Conservation (phyloP, 1,140 invertebrate species). For the Drosophila tropicalis region DNA sequence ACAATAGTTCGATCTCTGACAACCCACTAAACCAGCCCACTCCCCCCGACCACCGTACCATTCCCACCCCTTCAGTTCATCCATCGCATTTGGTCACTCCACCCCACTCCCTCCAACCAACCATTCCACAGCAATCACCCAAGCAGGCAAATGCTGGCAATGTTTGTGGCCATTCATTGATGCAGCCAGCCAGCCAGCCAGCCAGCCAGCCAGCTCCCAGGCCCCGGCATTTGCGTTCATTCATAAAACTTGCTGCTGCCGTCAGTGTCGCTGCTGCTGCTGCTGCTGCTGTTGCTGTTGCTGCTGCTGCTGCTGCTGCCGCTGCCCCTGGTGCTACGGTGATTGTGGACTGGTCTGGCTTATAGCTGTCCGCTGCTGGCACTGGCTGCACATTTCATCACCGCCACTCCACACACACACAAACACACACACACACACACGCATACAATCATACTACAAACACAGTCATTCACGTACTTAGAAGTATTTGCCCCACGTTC, state of each 20-base stretch:
- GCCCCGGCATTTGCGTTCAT: constrained; percentile 49
- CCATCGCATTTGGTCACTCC: not conserved
- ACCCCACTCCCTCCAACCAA: not conserved
- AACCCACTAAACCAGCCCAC: not conserved
- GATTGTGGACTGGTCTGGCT: constrained; percentile 37
- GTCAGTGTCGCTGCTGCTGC: not conserved
- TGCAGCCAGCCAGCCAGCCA: constrained; percentile 32
- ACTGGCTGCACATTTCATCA: constrained; percentile 63
- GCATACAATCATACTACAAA: not conserved
- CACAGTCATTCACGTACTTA: constrained; percentile 3
- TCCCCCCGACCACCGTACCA: not conserved
- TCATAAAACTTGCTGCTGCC: constrained; percentile 51
- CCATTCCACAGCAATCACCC: not conserved
- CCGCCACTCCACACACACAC: constrained; percentile 41
- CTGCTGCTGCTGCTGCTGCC: not conserved
- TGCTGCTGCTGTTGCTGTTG: not conserved
- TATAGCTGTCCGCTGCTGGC: constrained; percentile 28
- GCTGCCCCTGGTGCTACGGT: constrained; percentile 6
- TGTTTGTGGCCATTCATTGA: constrained; percentile 63
- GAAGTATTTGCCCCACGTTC: constrained; percentile 17
- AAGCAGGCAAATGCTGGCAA: constrained; percentile 27
- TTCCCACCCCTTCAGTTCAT: not conserved
- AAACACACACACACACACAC: constrained; percentile 14
- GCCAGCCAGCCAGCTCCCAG: constrained; percentile 13
- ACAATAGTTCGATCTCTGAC: constrained; percentile 75